Conservation (phyloP, 1,140 invertebrate genomes). For the Archivesica marissinica region DNA sequence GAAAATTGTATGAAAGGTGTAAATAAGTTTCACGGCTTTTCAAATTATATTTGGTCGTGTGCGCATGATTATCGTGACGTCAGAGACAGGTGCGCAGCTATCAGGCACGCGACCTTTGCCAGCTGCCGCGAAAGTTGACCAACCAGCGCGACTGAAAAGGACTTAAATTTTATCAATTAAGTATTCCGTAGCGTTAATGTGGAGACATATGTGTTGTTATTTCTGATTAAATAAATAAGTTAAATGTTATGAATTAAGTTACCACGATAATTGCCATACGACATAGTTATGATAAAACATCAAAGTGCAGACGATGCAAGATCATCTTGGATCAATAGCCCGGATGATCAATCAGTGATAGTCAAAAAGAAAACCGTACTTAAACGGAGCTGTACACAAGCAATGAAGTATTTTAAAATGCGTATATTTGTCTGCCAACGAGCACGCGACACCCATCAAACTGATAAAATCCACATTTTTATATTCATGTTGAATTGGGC, state of each 20-base stretch:
- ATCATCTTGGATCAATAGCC: background rate
- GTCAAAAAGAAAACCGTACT: background rate
- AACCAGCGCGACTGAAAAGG: constrained; percentile 52
- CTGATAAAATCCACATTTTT: too few relatives aligned
- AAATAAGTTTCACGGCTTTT: constrained; percentile 54
- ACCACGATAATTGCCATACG: background rate
- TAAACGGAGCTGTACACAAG: background rate
- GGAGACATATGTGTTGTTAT: constrained; percentile 58
- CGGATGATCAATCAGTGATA: constrained; percentile 13
- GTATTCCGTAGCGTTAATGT: constrained; percentile 27
- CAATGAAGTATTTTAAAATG: background rate
- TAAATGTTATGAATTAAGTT: constrained; percentile 39
- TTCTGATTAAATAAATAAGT: constrained; percentile 60
- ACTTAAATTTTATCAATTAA: constrained; percentile 58
- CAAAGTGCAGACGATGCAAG: background rate
- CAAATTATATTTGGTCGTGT: constrained; percentile 49
- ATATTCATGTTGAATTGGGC: too few relatives aligned
- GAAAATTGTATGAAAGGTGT: constrained; percentile 39
- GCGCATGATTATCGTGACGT: constrained; percentile 67
- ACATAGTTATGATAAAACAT: constrained; percentile 15
- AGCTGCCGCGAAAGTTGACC: constrained; percentile 65
- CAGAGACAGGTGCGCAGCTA: constrained; percentile 68
- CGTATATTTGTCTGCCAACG: background rate
- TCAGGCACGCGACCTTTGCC: constrained; percentile 69
- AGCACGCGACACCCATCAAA: constrained; percentile 22